These are phyloP conservation scores for Troilus luridus DNA, from an alignment of 2,888 invertebrate genomes.

Conservation along the genomic window DNA sequence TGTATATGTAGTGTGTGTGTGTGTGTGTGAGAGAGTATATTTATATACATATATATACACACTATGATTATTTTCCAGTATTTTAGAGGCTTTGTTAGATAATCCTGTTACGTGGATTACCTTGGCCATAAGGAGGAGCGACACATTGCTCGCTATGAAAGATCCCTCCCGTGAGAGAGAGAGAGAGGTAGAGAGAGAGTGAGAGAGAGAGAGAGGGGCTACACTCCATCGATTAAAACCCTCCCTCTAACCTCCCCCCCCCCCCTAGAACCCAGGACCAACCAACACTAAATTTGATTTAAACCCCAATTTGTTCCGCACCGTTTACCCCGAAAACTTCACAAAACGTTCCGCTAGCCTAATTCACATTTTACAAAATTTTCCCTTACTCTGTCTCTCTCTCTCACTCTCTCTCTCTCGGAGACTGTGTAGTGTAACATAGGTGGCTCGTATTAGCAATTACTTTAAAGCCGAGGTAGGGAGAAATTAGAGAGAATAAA, in stretches of 20 bases:
- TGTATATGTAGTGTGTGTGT: no score
- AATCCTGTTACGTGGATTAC: background rate
- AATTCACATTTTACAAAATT: constrained; percentile 43
- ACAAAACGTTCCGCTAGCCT: constrained; percentile 47
- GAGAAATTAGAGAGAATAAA: background rate
- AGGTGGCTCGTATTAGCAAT: background rate
- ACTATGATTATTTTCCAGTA: no score
- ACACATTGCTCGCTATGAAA: constrained; percentile 1
- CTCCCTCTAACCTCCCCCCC: background rate
- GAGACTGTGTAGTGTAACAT: background rate
- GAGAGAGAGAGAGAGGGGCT: background rate
- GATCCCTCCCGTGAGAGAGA: background rate
- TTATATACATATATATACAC: no score
- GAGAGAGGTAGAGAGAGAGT: background rate
- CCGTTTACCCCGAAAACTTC: constrained; percentile 51
- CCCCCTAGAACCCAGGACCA: background rate
- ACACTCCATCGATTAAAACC: constrained; percentile 54
- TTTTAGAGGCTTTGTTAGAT: no score
- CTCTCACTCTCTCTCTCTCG: background rate
- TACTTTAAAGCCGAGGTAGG: background rate
- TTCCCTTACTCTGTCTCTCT: background rate
- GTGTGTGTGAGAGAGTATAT: no score
- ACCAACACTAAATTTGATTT: constrained; percentile 57
- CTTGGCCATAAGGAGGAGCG: background rate
- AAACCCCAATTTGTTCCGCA: constrained; percentile 57